Conservation (phyloP, 1,140 invertebrate species). For the Sycophaga agraensis region DNA sequence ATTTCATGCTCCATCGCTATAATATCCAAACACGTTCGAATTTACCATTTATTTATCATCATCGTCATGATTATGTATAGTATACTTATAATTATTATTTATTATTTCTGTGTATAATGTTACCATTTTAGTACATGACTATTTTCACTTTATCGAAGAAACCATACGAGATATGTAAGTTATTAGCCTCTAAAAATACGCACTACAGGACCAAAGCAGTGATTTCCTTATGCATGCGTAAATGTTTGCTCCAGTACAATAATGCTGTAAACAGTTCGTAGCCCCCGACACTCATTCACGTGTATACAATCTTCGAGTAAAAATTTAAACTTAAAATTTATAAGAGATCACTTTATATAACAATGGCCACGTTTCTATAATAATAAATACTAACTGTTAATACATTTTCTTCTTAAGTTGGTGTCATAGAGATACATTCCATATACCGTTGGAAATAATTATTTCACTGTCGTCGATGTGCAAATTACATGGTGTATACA, state of each 20-base stretch:
- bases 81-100: not conserved
- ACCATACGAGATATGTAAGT: slow-evolving; percentile 24
- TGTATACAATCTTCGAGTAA: no score
- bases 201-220: slow-evolving; percentile 1
- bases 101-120: not conserved
- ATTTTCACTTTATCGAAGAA: slow-evolving; percentile 15
- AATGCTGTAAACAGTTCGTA: no score
- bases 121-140: not conserved
- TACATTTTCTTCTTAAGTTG: slow-evolving; percentile 2
- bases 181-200: slow-evolving; percentile 25
- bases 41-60: no score
- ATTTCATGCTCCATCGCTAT: no score
- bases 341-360: not conserved
- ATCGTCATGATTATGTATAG: not conserved
- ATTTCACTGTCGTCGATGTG: not conserved
- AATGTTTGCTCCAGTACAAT: no score
- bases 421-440: slow-evolving; percentile 5
- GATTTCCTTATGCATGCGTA: not conserved
- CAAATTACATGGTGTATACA: not conserved
- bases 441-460: not conserved
- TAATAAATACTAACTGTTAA: not conserved
- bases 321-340: no score
- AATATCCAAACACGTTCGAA: no score
- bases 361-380: not conserved
- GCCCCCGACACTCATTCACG: no score